Base-by-base conservation (phyloP, 2,113 vertebrate genomes). In the Cyprinus carpio region DNA sequence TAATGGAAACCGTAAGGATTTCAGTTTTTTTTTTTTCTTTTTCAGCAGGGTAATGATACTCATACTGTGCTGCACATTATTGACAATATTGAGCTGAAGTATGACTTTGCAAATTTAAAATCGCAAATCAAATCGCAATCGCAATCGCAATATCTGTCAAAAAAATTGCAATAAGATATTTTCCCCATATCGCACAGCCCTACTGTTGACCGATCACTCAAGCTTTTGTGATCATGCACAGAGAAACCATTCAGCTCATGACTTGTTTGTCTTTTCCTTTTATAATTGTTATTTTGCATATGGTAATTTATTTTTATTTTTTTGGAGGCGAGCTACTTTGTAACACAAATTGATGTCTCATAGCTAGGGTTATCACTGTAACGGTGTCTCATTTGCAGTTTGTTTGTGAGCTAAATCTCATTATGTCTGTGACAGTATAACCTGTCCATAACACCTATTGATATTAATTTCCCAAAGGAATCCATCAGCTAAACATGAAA, bases 401-500 rank as follows among this genome's bases (percentile, higher is more conserved):
- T 62, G 65, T 62, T 72, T 65, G 20, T 54, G 46, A 76, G 46
- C 16, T n/a, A 23, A 40, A 58, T 10, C 16, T 51, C 34, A 51
- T 72, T 49, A 15, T 37, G 67, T 37, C 43, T 75, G 29, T 60
- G 74, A 23, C 64, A 65, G 76, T 67, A 29, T 64, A 75, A 64
- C 34, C 12, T 71, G 43, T 37, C 37, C 60, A 67, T 37, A 18
- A 34, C 25, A n/a, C 56, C 10, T 56, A 27, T 51, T 82, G 25
- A 40, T 89, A 83, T 87, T 56, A 9, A 34, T 77, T 54, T 83
- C 75, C 88, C 79, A 81, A 87, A 89, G 90, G 89, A 90, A 90
- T 89, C 89, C 89, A 89, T 90, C 90, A 90, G 76, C 34, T 56
- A 64, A 62, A 67, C 27, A 18, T 20, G 37, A 85, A 91, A 92